Evolutionary conservation across 1,140 invertebrate species (phyloP).

Genomic region (Bombyx mandarina): DNA sequence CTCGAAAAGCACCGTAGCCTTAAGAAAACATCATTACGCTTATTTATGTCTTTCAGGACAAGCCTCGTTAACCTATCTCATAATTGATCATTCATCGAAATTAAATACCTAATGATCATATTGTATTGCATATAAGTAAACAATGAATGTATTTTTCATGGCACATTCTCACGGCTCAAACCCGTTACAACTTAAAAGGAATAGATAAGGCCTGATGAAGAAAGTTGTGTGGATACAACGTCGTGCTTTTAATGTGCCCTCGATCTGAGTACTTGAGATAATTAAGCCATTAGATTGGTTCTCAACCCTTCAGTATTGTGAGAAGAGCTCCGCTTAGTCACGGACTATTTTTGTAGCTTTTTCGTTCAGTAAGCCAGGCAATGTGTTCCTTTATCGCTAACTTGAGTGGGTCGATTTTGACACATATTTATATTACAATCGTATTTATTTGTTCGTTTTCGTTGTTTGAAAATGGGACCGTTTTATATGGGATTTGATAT

Average conservation of each 20-base stretch:
- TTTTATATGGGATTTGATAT: not conserved
- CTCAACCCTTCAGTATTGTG: constrained; percentile 55
- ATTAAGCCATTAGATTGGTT: constrained; percentile 63
- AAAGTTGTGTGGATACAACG: constrained; percentile 24
- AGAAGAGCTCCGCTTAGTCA: constrained; percentile 31
- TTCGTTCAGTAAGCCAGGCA: constrained; percentile 21
- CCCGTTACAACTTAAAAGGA: constrained; percentile 21
- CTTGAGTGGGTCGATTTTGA: constrained; percentile 26
- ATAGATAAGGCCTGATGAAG: constrained; percentile 37
- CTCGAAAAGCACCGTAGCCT: too few species aligned
- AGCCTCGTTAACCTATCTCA: too few species aligned
- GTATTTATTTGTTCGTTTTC: not conserved
- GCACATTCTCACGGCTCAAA: constrained; percentile 19
- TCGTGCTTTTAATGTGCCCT: constrained; percentile 11
- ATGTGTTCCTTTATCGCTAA: constrained; percentile 20
- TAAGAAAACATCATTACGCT: too few species aligned
- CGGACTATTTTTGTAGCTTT: constrained; percentile 47
- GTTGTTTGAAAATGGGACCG: not conserved
- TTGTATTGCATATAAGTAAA: constrained; percentile 5
- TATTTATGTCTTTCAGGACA: too few species aligned
- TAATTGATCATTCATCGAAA: not conserved
- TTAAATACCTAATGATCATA: constrained; percentile 1
- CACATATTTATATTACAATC: constrained; percentile 15
- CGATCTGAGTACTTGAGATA: constrained; percentile 57
- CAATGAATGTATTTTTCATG: constrained; percentile 11